Evolutionary conservation across 92 coral and sea anemone species (phyloP).

Genomic region (Palythoa heliodiscus): DNA sequence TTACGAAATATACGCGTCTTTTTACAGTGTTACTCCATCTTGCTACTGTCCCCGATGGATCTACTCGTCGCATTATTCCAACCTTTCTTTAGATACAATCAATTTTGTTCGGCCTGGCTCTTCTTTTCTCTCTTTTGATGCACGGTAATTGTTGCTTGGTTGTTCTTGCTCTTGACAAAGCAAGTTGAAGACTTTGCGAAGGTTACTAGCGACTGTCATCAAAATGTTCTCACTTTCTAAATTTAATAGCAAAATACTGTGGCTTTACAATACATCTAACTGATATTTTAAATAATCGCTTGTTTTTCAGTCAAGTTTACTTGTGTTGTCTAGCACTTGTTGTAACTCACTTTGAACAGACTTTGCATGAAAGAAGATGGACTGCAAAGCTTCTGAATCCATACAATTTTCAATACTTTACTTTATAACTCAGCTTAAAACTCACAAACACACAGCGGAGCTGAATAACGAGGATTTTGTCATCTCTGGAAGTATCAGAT

Average conservation of each 20-base stretch:
- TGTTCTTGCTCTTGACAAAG: not conserved
- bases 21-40: conserved; percentile 60
- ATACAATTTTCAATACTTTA: not conserved
- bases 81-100: conserved; percentile 47
- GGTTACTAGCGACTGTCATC: not conserved
- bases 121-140: not conserved
- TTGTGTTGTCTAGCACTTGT: too few species aligned
- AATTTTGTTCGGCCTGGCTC: conserved; percentile 44
- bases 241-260: not conserved
- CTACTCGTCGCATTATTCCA: conserved; percentile 54
- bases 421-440: not conserved
- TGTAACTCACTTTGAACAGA: too few species aligned
- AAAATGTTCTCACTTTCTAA: not conserved
- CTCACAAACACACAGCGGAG: not conserved
- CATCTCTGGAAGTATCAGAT: not conserved
- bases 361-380: too few species aligned
- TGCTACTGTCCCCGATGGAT: conserved; percentile 50
- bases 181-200: not conserved
- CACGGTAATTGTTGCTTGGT: not conserved
- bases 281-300: not conserved
- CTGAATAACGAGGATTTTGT: not conserved
- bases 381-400: too few species aligned
- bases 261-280: not conserved
- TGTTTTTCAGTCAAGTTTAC: not conserved
- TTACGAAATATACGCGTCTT: conserved; percentile 58